phyloP scores from a whole-genome alignment of 2,113 vertebrate genomes.

The Hippocampus comes region DNA sequence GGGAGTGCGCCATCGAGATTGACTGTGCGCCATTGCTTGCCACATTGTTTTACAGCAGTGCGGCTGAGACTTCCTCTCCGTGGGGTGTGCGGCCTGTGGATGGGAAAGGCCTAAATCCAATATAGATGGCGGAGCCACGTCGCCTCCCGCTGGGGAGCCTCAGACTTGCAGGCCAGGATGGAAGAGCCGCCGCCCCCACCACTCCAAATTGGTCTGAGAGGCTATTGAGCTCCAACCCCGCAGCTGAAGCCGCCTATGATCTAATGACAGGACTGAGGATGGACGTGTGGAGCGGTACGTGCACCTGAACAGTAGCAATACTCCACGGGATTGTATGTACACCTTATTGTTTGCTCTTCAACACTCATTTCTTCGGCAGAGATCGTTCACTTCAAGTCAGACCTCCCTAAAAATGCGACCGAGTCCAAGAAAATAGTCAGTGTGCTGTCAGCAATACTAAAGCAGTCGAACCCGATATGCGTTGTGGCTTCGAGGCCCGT shows the following conservation, averaged over 20 bases:
- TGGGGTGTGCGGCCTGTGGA: slow-evolving; percentile 72
- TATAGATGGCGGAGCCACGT: slow-evolving; percentile 78
- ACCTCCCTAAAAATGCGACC: no score
- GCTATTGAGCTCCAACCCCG: slow-evolving; percentile 52
- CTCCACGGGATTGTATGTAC: slow-evolving; percentile 41
- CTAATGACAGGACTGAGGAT: slow-evolving; percentile 57
- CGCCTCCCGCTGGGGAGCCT: slow-evolving; percentile 78
- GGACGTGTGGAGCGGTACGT: slow-evolving; percentile 8
- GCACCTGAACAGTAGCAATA: slow-evolving; percentile 16
- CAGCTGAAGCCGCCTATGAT: slow-evolving; percentile 52
- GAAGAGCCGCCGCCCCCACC: slow-evolving; percentile 65
- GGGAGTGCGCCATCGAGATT: slow-evolving; percentile 57
- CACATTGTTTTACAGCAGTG: slow-evolving; percentile 65
- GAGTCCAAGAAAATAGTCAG: not conserved
- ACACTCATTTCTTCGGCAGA: not conserved
- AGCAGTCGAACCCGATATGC: not conserved
- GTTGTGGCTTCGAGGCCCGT: not conserved
- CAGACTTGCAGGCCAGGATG: slow-evolving; percentile 69
- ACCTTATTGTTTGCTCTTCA: slow-evolving; percentile 8
- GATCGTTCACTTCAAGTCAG: not conserved
- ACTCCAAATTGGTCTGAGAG: slow-evolving; percentile 66
- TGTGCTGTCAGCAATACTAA: not conserved
- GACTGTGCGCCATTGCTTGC: slow-evolving; percentile 55
- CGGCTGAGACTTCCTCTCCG: slow-evolving; percentile 68
- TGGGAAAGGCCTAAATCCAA: slow-evolving; percentile 80